Evolutionary conservation across 23 tunicate genomes (phyloP), one percentile per base, ranked within the genome.

Genomic region (Styela clava): DNA sequence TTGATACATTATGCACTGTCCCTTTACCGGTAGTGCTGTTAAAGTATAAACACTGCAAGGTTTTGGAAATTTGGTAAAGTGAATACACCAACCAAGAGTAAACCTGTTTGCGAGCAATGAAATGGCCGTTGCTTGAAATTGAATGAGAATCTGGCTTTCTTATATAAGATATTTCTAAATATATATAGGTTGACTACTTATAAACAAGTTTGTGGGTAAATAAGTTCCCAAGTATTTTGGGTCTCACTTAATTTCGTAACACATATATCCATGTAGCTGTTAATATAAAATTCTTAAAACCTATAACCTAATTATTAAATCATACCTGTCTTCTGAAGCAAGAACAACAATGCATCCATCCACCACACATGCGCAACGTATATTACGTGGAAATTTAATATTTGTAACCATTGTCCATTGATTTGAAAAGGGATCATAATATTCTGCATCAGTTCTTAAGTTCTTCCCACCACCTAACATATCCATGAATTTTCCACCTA

Each of bases 401-500:
- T 24, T 67, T 0, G 71, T 18, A 16, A 67, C 16, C 71, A 67
- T 67, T 27, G 71, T 67, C 71, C 71, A 67, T 22, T 67, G 71
- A 26, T 73, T 33, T 73, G 52, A n/a, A 31, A 73, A 19, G 18
- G 26, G 35, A 31, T 73, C 78, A 33, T 73, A 73, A 21, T 16
- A n/a, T 73, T 73, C 78, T 16, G 26, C 78, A 73, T 73, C 78
- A 23, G 29, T 28, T 24, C 78, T 28, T 16, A 24, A 16, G 16
- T 33, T 73, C 31, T 73, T 31, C 27, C 52, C 78, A n/a, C 78
- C 78, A 29, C 31, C 51, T 16, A 23, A 19, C 52, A 33, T 29
- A n/a, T 73, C 78, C 37, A 73, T 31, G 78, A 32, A 31, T 73
- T 73, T 33, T 26, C 52, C 52, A 16, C 78, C 71, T 67, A 24